phyloP scores from a whole-genome alignment of 2,113 vertebrate genomes.

The Baryphthengus martii region DNA sequence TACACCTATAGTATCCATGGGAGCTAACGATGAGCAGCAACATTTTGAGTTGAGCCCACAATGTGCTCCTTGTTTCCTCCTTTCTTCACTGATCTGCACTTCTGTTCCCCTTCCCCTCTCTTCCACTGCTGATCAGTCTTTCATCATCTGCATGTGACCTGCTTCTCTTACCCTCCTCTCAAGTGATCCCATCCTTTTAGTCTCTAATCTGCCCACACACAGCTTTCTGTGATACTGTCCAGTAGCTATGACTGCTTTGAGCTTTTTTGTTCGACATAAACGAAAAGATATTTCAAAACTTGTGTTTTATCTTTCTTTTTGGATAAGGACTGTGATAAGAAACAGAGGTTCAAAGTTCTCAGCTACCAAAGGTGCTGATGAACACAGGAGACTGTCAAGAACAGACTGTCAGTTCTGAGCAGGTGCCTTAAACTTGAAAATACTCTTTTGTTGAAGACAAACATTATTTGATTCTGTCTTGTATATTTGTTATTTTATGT shows the following conservation, averaged over 20 bases:
- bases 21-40: neutral
- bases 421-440: slow-evolving; percentile 11
- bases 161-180: slow-evolving; percentile 21
- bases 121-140: neutral
- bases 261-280: slow-evolving; percentile 1
- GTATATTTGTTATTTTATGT: neutral
- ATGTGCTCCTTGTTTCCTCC: neutral
- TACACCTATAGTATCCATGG: neutral
- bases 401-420: slow-evolving; percentile 32
- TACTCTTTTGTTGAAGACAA: neutral
- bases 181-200: neutral
- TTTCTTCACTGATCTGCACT: neutral
- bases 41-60: neutral
- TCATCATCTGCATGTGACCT: slow-evolving; percentile 31
- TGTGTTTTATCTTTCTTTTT: slow-evolving; percentile 49
- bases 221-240: slow-evolving; percentile 14
- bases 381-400: slow-evolving; percentile 4
- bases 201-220: slow-evolving; percentile 62
- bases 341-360: slow-evolving; percentile 48
- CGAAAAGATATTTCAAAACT: slow-evolving; percentile 39
- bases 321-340: neutral
- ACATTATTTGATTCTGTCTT: slow-evolving; percentile 1
- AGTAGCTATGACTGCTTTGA: slow-evolving; percentile 24
- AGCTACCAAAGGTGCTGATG: slow-evolving; percentile 26
- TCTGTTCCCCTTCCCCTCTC: slow-evolving; percentile 10